Evolutionary conservation across 2,113 vertebrate species (phyloP), one percentile per base, ranked within the genome.

Genomic region (Syngnathus typhle): DNA sequence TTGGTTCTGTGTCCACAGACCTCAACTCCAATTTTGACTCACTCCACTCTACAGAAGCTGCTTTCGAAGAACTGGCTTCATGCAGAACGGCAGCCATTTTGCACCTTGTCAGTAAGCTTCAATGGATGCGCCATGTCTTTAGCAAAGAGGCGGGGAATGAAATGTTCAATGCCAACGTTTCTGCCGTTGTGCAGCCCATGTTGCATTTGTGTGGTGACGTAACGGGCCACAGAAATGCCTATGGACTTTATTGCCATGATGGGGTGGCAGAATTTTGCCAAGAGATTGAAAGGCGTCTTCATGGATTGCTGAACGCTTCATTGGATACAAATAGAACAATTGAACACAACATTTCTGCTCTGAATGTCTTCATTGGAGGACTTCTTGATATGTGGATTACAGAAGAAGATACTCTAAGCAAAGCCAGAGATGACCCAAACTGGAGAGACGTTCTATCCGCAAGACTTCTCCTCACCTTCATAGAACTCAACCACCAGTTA

Each of bases 381-480:
- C 86, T 95, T 64, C 79, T 95, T 11, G 62, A 82, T 39, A 59
- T 1, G 10, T 91, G 92, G 64, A 85, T 74, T 0, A 74, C 84
- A 0, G 38, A 73, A 10, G 76, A 80, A 0, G 78, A 91, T 27
- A 75, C 89, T 44, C 47, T 92, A 1, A 44, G 19, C 54, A 81
- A 82, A 55, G 81, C 87, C 67, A 92, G 87, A 63, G 70, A 81
- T 18, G 88, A 90, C 63, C 71, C 84, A 0, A 74, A 81, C 46
- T 93, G 93, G 94, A 83, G 83, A 64, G 89, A 93, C 32, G 64
- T 92, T 0, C 73, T 88, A 9, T 90, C 91, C 44, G 88, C 93
- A 2, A 91, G 88, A 70, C 82, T 93, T 46, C 68, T 91, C 41
- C 72, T 93, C 4, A 78, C 58, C 1, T 85, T 89, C 43, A 87